Conservation (phyloP, 37 sponge, comb jelly and placozoan species). For the Haliclona indistincta region DNA sequence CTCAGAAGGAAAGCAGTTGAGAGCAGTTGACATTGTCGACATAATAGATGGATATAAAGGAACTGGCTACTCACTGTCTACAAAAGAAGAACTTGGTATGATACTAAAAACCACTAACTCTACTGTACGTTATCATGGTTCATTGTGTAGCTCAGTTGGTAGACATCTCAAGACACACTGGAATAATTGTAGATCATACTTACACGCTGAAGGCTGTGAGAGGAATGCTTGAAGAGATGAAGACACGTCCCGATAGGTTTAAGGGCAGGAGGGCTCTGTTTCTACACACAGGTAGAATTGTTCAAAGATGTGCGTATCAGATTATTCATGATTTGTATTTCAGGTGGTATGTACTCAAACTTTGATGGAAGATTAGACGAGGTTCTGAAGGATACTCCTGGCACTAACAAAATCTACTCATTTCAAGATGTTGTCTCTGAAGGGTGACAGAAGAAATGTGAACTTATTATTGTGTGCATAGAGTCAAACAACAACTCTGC, state of each 20-base stretch:
- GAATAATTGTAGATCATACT: conserved; percentile 71
- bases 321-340: background rate
- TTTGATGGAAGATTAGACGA: conserved; percentile 55
- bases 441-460: too few relatives aligned
- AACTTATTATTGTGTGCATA: too few relatives aligned
- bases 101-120: background rate
- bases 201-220: conserved; percentile 85
- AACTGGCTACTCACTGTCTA: conserved; percentile 72
- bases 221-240: conserved; percentile 80
- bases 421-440: conserved; percentile 11
- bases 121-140: too few relatives aligned
- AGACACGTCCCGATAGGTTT: conserved; percentile 64
- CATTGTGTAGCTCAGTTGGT: conserved; percentile 30
- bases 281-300: conserved; percentile 91
- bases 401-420: conserved; percentile 29
- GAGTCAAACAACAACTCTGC: too few relatives aligned
- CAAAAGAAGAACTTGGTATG: conserved; percentile 76
- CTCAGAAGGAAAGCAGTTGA: background rate
- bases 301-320: too few relatives aligned
- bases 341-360: conserved; percentile 67
- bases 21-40: conserved; percentile 53
- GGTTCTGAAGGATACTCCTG: conserved; percentile 11
- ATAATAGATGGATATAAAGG: conserved; percentile 89
- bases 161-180: conserved; percentile 55
- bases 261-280: conserved; percentile 70